Conservation (phyloP, 1,140 invertebrate genomes). For the Listronotus bonariensis region DNA sequence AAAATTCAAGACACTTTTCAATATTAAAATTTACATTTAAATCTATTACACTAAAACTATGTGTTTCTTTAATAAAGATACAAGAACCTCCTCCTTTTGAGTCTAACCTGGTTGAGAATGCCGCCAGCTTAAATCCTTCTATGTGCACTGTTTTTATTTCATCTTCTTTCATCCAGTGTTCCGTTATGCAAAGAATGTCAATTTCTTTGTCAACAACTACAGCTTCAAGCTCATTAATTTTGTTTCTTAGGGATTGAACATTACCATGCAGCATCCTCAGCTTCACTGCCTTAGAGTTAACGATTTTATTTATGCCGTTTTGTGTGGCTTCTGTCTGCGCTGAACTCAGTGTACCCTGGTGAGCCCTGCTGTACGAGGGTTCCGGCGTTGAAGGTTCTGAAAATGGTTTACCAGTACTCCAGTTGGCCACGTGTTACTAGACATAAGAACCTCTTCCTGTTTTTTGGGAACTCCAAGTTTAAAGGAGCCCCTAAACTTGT, state of each 20-base stretch:
- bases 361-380: too few relatives aligned
- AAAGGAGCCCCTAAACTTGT: too few relatives aligned
- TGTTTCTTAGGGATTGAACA: conserved; percentile 1
- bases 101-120: not conserved
- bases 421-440: too few relatives aligned
- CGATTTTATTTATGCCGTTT: too few relatives aligned
- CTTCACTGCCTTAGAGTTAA: too few relatives aligned
- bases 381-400: too few relatives aligned
- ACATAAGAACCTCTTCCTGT: too few relatives aligned
- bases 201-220: conserved; percentile 2
- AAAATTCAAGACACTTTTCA: conserved; percentile 7
- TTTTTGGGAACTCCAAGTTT: too few relatives aligned
- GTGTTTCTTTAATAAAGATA: conserved; percentile 6
- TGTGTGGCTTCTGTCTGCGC: too few relatives aligned
- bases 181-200: conserved; percentile 5
- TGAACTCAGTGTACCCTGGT: too few relatives aligned
- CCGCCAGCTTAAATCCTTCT: not conserved
- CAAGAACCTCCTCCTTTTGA: conserved; percentile 6
- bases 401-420: too few relatives aligned
- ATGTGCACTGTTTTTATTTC: conserved; percentile 2
- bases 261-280: too few relatives aligned
- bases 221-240: not conserved
- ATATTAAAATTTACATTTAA: conserved; percentile 8
- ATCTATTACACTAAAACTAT: conserved; percentile 1
- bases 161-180: conserved; percentile 13